Base-by-base conservation (phyloP, 2,113 vertebrate species). In the Heterochromis multidens region DNA sequence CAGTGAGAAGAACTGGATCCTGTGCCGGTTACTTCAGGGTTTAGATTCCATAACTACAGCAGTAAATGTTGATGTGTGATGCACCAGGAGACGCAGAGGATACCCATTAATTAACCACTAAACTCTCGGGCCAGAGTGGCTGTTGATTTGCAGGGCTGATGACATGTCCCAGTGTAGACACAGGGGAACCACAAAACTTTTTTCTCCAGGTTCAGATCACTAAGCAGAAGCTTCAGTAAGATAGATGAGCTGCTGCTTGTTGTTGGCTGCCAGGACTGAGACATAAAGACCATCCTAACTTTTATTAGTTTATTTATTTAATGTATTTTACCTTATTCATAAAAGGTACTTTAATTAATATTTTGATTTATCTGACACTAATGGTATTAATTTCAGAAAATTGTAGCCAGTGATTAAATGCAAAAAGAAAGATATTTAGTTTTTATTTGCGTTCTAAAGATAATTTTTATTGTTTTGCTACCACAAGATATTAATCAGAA, bases 131-230 rank as follows among this genome's bases (percentile, higher is more conserved):
- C 49, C 14, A 7, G 21, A 54, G 37, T 19, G 27, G 43, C 10
- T 33, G 63, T 40, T 82, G 85, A 90, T 90, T 84, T 79, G 88
- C 79, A 82, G 72, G 79, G 46, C 61, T 52, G 61, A 79, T 49
- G 37, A 37, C 58, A 46, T 19, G 81, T 35, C 33, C 33, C 33
- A 35, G 33, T 35, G 33, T 35, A 35, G 70, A 21, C 10, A 4
- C 72, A 12, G 43, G 72, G 85, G 88, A 81, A 62, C 72, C n/a
- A 60, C 84, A 72, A 84, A 87, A 56, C 72, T 6, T 77, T 82
- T 35, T 31, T 11, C 37, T 40, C 2, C 10, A 11, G 3, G 5
- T 40, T 40, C 37, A 40, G 10, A 40, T 21, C 23, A 72, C 61
- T 43, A 70, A 84, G 25, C 33, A 31, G 67, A 29, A 27, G 76